Percentiles rank a stretch among this genome's conserved stretches.
phyloP scores from a whole-genome alignment of 2,113 vertebrate species.

The Peromyscus polionotus region DNA sequence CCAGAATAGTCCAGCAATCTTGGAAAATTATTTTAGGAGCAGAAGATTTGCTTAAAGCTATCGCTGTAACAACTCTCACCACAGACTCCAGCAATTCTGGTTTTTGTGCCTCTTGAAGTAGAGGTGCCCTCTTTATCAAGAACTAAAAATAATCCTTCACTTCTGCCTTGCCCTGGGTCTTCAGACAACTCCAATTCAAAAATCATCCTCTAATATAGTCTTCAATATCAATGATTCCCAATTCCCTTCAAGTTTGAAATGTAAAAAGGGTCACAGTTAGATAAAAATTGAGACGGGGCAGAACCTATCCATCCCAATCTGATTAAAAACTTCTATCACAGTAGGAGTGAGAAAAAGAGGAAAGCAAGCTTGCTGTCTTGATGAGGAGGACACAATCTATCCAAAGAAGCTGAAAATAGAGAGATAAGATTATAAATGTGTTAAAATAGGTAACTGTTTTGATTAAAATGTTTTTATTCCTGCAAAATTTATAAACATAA shows the following conservation, averaged over 20 bases:
- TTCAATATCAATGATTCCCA: neutral
- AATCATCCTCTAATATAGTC: neutral
- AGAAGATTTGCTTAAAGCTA: neutral
- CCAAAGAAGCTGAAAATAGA: neutral
- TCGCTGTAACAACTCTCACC: neutral
- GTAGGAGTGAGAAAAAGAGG: neutral
- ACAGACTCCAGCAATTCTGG: neutral
- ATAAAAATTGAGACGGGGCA: neutral
- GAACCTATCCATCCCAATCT: neutral
- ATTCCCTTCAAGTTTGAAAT: neutral
- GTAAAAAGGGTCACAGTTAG: neutral
- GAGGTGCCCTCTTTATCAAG: rapidly evolving
- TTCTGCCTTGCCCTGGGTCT: neutral
- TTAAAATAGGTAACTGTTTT: neutral
- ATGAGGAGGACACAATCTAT: neutral
- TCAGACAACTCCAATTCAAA: neutral
- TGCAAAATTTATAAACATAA: neutral
- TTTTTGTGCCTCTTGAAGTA: no score
- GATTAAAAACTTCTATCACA: neutral
- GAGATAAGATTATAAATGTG: neutral
- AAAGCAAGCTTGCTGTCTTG: rapidly evolving
- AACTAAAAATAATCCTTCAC: neutral
- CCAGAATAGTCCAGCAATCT: no score
- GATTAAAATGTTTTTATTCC: neutral
- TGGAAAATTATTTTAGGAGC: neutral